These are phyloP conservation scores for Parapristionchus giblindavisi DNA, from an alignment of 2,888 invertebrate genomes.

Conservation along the genomic window DNA sequence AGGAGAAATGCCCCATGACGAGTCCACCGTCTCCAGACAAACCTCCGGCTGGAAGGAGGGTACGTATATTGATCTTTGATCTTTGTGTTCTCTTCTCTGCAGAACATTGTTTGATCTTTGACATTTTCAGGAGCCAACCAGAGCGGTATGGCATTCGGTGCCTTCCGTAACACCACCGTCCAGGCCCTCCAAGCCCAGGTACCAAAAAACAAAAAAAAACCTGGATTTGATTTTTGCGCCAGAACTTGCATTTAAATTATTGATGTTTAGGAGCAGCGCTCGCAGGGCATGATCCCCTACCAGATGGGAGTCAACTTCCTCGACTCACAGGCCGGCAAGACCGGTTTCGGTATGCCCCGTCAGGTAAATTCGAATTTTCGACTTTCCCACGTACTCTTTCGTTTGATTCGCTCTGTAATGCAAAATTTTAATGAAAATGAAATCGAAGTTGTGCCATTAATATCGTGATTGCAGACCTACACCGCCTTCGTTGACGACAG, in stretches of 20 bases:
- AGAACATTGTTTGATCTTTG: conserved; percentile 23
- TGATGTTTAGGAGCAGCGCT: conserved; percentile 68
- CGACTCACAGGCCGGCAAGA: conserved; percentile 74
- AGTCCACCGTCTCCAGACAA: conserved; percentile 65
- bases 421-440: neutral
- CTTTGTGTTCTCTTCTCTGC: neutral
- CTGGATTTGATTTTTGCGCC: neutral
- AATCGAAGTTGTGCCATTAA: neutral
- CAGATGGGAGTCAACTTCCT: conserved; percentile 75
- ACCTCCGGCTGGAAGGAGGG: conserved; percentile 69
- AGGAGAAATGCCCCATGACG: conserved; percentile 70
- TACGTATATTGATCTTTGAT: conserved; percentile 21
- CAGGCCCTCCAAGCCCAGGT: conserved; percentile 49
- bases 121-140: conserved; percentile 62
- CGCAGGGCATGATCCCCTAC: conserved; percentile 72
- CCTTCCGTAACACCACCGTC: conserved; percentile 69
- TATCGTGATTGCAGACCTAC: conserved; percentile 50
- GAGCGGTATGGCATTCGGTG: conserved; percentile 69
- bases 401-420: neutral
- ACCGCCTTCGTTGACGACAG: conserved; percentile 69
- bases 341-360: conserved; percentile 74
- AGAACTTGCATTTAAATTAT: too few relatives aligned
- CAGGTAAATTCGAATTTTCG: conserved; percentile 33
- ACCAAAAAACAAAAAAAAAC: neutral
- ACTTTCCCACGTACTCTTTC: neutral